A percentile compares a stretch with the other conserved stretches of the same genome.
These are phyloP conservation scores for Artemia franciscana DNA, from an alignment of 1,140 invertebrate species.

Conservation along the genomic window DNA sequence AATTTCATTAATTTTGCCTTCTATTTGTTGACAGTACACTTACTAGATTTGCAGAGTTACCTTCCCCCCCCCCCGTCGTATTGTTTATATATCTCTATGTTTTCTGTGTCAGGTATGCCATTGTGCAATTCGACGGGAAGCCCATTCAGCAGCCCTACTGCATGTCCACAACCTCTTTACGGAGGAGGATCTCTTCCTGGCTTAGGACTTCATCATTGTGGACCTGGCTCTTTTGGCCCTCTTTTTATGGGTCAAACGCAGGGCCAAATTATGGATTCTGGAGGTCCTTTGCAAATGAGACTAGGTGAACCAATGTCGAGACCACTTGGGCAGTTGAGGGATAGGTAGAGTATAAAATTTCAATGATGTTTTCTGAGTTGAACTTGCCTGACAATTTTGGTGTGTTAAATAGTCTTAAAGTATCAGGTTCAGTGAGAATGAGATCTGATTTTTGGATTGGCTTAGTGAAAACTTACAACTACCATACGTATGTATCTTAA, in stretches of 20 bases:
- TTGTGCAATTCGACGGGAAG: neutral
- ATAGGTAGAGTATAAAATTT: neutral
- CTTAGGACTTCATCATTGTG: neutral
- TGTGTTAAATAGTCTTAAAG: too few relatives aligned
- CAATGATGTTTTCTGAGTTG: too few relatives aligned
- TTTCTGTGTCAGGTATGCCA: neutral
- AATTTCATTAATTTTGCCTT: too few relatives aligned
- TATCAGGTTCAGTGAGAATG: too few relatives aligned
- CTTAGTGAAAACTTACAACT: too few relatives aligned
- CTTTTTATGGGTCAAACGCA: neutral
- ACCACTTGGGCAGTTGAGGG: neutral
- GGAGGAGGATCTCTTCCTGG: neutral
- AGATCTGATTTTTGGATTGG: too few relatives aligned
- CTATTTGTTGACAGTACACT: too few relatives aligned
- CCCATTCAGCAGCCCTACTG: neutral
- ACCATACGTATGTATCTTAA: too few relatives aligned
- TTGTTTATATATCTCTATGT: too few relatives aligned
- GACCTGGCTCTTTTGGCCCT: neutral
- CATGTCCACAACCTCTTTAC: neutral
- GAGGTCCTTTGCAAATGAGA: neutral
- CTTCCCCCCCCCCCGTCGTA: too few relatives aligned
- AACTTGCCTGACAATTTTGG: too few relatives aligned
- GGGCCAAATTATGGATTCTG: neutral
- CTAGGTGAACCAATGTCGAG: neutral
- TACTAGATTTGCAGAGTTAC: too few relatives aligned